Conservation (phyloP, 2,113 vertebrate species). For the Crypturellus undulatus region DNA sequence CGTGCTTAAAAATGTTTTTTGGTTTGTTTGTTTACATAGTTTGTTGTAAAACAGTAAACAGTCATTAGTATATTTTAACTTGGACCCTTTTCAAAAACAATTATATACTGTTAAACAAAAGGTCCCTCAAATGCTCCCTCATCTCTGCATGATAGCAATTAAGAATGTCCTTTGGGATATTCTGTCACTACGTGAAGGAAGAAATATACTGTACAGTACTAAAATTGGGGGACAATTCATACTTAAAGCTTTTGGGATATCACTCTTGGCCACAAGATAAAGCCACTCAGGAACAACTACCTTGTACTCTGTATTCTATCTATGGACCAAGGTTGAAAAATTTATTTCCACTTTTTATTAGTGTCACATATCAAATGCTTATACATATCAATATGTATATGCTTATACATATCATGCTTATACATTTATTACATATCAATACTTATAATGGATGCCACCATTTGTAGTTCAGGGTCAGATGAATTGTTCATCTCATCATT, state of each 20-base stretch:
- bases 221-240: neutral
- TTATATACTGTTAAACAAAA: neutral
- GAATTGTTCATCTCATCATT: neutral
- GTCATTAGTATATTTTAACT: neutral
- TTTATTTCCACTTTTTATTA: neutral
- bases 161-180: neutral
- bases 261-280: neutral
- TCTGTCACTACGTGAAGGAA: neutral
- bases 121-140: accelerated
- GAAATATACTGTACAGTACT: neutral
- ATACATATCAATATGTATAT: neutral
- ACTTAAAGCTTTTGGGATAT: neutral
- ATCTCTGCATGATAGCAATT: neutral
- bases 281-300: neutral
- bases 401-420: too few relatives aligned
- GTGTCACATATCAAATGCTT: neutral
- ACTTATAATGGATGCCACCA: neutral
- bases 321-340: neutral
- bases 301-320: neutral
- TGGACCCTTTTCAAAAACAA: neutral
- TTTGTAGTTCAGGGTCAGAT: neutral
- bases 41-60: neutral
- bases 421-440: too few relatives aligned
- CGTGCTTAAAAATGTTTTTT: neutral
- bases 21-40: neutral